Percentiles rank a stretch among this genome's conserved stretches.
Evolutionary conservation across 2,888 invertebrate genomes (phyloP).

Genomic region (Bombyx huttoni): DNA sequence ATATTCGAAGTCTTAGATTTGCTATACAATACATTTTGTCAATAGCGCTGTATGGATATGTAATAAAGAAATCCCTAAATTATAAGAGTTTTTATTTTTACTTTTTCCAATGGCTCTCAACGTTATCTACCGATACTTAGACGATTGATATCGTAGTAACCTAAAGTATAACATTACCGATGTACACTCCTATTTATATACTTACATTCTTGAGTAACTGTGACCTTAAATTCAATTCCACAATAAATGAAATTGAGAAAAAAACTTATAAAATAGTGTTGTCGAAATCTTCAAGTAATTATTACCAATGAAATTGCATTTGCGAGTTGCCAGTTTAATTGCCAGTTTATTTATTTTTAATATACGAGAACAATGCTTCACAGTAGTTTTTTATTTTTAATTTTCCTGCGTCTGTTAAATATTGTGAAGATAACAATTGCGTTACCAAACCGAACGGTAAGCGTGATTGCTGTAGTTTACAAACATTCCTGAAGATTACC

Average conservation of each 20-base stretch:
- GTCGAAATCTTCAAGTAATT: not conserved
- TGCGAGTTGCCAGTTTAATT: not conserved
- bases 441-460: not conserved
- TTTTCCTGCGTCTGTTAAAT: not conserved
- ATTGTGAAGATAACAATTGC: not conserved
- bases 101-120: conserved; percentile 7
- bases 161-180: too few relatives aligned
- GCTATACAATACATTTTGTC: conserved; percentile 57
- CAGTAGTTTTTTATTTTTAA: not conserved
- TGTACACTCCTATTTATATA: too few relatives aligned
- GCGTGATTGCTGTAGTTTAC: too few relatives aligned
- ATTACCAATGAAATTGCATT: not conserved
- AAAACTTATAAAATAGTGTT: too few relatives aligned
- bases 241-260: too few relatives aligned
- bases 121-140: too few relatives aligned
- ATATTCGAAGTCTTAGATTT: conserved; percentile 48
- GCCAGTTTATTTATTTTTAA: not conserved
- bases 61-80: conserved; percentile 58
- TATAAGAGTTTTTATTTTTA: conserved; percentile 22
- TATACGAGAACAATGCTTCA: not conserved
- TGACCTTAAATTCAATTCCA: too few relatives aligned
- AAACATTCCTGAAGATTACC: too few relatives aligned
- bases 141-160: too few relatives aligned
- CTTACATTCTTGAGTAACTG: too few relatives aligned
- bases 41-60: conserved; percentile 56